A percentile compares a stretch with the other conserved stretches of the same genome.
These are phyloP conservation scores for Tylochromis polylepis DNA, from an alignment of 2,113 vertebrate species.

Conservation along the genomic window DNA sequence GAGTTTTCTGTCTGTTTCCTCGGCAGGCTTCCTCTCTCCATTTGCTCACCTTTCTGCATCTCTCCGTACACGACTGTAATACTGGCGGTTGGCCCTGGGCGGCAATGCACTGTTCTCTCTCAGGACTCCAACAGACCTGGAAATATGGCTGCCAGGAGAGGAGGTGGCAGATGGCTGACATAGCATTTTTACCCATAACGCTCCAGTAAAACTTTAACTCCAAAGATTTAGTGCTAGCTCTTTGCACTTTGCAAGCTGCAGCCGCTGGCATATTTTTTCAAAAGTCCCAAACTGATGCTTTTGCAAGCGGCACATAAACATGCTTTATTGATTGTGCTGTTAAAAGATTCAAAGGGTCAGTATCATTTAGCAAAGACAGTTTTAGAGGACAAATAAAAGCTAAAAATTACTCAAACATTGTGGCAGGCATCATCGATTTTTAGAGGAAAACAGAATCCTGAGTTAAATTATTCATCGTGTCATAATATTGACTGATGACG, in stretches of 20 bases:
- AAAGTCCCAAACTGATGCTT: constrained; percentile 97
- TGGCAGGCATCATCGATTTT: constrained; percentile 69
- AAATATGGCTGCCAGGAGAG: constrained; percentile 98
- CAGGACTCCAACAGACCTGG: constrained; percentile 85
- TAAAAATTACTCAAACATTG: constrained; percentile 70
- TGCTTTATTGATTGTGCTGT: constrained; percentile 98
- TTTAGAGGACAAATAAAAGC: constrained; percentile 92
- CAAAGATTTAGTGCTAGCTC: constrained; percentile 94
- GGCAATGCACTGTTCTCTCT: constrained; percentile 80
- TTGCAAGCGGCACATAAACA: constrained; percentile 97
- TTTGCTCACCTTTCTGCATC: constrained; percentile 57
- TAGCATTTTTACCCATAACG: constrained; percentile 99
- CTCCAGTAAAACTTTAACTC: constrained; percentile 99
- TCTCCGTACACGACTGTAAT: constrained; percentile 76
- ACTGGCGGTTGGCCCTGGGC: constrained; percentile 84
- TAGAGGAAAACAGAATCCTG: constrained; percentile 56
- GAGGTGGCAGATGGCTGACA: constrained; percentile 99
- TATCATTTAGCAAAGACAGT: constrained; percentile 95
- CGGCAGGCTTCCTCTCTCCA: background rate
- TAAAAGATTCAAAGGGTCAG: constrained; percentile 97
- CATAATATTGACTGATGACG: constrained; percentile 74
- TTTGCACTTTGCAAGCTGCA: constrained; percentile 96
- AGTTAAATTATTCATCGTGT: constrained; percentile 73
- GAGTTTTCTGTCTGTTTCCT: background rate
- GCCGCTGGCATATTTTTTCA: constrained; percentile 89